Percentiles rank a stretch among this genome's conserved stretches.
Conservation (phyloP, 2,888 invertebrate genomes). For the Lasioglossum oenotherae region DNA sequence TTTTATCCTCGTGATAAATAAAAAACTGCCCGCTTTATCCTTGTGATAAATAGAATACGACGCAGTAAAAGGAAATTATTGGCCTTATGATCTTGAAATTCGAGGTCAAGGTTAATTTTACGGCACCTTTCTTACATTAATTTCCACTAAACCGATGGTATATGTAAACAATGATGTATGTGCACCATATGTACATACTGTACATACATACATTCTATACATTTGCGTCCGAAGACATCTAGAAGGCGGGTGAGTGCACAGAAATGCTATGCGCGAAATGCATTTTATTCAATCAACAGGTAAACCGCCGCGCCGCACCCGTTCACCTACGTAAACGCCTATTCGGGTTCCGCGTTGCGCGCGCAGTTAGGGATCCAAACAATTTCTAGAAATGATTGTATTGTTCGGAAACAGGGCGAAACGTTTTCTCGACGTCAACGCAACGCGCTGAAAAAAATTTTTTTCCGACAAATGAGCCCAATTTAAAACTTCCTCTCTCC, state of each 20-base stretch:
- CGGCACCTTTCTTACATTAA: too few species aligned
- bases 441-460: not conserved
- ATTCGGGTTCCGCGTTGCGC: not conserved
- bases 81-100: too few species aligned
- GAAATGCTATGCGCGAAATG: conserved; percentile 42
- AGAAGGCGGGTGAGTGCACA: too few species aligned
- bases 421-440: not conserved
- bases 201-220: too few species aligned
- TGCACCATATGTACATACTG: too few species aligned
- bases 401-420: conserved; percentile 15
- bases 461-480: not conserved
- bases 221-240: conserved; percentile 31
- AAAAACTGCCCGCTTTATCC: too few species aligned
- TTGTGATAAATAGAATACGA: too few species aligned
- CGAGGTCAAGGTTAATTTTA: too few species aligned
- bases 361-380: conserved; percentile 15
- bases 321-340: conserved; percentile 3
- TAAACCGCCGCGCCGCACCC: conserved; percentile 4
- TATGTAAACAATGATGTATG: too few species aligned
- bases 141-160: too few species aligned
- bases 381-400: conserved; percentile 14
- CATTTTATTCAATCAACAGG: conserved; percentile 57
- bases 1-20: too few species aligned
- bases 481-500: not conserved
- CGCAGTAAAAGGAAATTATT: too few species aligned